These are phyloP conservation scores for Diglossa cyanea DNA, from an alignment of 2,797 vertebrate species.

Conservation along the genomic window DNA sequence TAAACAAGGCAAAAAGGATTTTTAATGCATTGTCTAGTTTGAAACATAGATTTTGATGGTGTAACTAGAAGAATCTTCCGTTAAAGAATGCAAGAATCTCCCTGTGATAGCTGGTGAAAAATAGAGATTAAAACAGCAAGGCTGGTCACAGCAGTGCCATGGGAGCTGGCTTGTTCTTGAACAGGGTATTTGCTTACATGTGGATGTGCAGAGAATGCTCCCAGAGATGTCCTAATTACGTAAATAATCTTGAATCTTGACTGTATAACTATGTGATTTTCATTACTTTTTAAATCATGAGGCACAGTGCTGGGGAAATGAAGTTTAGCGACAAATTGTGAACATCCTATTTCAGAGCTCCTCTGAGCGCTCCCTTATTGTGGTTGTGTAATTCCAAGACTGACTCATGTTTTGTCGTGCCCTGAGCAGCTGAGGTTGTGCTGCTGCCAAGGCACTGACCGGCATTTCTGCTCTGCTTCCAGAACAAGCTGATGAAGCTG, in stretches of 20 bases:
- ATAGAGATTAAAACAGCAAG: not conserved
- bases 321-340: not conserved
- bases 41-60: not conserved
- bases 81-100: not conserved
- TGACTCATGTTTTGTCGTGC: not conserved
- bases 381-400: not conserved
- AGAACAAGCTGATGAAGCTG: conserved; percentile 98
- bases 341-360: not conserved
- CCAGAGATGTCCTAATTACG: not conserved
- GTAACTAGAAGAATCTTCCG: not conserved
- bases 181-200: not conserved
- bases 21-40: not conserved
- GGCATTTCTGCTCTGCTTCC: conserved; percentile 20
- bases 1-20: not conserved
- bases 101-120: not conserved
- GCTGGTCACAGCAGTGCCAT: not conserved
- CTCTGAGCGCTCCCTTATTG: not conserved
- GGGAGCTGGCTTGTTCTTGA: not conserved
- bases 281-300: not conserved
- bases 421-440: not conserved
- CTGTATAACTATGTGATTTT: not conserved
- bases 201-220: not conserved
- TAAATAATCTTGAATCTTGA: not conserved
- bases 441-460: not conserved
- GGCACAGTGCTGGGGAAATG: not conserved